Base-by-base conservation (phyloP, 2,888 invertebrate species). In the Cryptocephalus moraei region DNA sequence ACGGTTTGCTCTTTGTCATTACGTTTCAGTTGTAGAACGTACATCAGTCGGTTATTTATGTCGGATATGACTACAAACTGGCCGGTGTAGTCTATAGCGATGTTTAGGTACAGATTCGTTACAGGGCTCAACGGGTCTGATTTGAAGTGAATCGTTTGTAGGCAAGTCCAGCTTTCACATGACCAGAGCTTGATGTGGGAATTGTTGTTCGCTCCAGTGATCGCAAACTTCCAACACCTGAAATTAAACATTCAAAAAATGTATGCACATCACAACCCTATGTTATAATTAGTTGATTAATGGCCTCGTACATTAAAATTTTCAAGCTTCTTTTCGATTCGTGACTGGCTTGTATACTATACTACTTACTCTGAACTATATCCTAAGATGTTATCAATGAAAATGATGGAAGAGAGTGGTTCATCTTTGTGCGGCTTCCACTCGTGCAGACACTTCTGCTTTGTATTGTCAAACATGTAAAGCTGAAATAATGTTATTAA, bases 161-260 rank as follows among this genome's bases (percentile, higher is more conserved):
- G 73, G 63, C 95, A 95, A 42, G 80, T 79, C 97, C 97, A 97
- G 0, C 88, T 79, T 64, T 94, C 91, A 69, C 95, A 96, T 8
- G 91, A 91, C 94, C 95, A 96, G 41, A 86, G 75, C 71, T 94
- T 95, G 45, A 96, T 74, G 61, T 90, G 89, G 0, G 89, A 84
- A 72, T 95, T 95, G 67, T 89, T 82, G 53, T 87, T 84, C 0
- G 91, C 86, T 1, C 92, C 92, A 0, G 96, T 95, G 39, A 96
- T 80, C 0, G 91, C 93, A 71, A 87, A 94, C 69, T 93, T 93
- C 96, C 97, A 97, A 71, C 94, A 93, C 65, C 86, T 82, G 36
- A 36, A 12, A 36, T n/a, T 36, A 12, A 36, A 10, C 76, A 78
- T 56, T 42, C 44, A 47, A 33, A 39, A 40, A 41, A n/a, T 13